Evolutionary conservation across 2,888 invertebrate genomes (phyloP).

Genomic region (Kryphioiulus occultus): DNA sequence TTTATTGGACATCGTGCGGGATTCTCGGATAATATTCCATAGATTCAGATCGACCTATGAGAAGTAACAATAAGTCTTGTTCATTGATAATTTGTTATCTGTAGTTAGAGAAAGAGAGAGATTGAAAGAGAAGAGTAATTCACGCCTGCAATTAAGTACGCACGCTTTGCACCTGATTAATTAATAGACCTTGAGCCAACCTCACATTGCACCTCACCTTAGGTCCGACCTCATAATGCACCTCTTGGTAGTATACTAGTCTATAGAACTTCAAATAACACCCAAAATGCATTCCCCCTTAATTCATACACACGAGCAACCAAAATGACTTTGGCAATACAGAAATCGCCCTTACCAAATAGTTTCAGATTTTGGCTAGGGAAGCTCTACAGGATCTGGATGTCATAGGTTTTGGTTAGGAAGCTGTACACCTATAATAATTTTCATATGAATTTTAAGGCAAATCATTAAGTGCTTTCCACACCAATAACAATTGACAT

Average conservation of each 20-base stretch:
- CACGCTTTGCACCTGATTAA: neutral
- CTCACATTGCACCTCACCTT: constrained; percentile 14
- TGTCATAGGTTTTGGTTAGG: neutral
- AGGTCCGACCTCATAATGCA: constrained; percentile 32
- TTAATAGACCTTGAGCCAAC: constrained; percentile 24
- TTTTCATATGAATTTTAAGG: neutral
- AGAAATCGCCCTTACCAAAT: neutral
- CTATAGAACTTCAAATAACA: constrained; percentile 21
- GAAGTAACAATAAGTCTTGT: neutral
- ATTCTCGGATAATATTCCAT: neutral
- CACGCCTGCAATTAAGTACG: neutral
- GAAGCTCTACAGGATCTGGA: neutral
- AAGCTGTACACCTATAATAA: neutral
- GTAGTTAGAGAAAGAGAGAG: neutral
- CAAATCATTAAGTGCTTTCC: too few relatives aligned
- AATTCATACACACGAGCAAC: neutral
- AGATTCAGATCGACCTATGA: constrained; percentile 28
- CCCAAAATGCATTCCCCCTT: neutral
- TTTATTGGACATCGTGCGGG: constrained; percentile 16
- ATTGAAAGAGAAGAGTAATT: neutral
- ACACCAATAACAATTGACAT: neutral
- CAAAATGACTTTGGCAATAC: neutral
- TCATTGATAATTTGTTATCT: constrained; percentile 20
- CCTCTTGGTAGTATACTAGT: constrained; percentile 40
- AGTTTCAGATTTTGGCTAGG: neutral